Evolutionary conservation across 2,113 vertebrate genomes (phyloP).

Genomic region (Oreocharis arfaki): DNA sequence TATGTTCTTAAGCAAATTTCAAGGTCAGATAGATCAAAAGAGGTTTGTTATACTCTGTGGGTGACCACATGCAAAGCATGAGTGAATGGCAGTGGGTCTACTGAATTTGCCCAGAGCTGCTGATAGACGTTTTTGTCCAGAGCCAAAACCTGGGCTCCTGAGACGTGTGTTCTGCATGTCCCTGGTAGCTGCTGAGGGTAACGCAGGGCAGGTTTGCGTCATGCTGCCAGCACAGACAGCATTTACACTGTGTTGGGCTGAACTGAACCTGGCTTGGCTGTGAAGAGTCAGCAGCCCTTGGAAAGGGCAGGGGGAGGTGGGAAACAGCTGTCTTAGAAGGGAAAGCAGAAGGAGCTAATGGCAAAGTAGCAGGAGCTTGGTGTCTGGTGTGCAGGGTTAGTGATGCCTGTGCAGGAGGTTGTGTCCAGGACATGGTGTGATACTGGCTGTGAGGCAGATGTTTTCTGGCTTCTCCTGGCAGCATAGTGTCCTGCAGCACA

Average conservation of each 20-base stretch:
- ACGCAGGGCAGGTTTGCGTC: not conserved
- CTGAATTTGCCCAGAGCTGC: not conserved
- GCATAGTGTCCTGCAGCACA: not conserved
- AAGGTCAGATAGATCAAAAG: not conserved
- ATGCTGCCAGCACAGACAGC: not conserved
- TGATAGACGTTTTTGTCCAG: not conserved
- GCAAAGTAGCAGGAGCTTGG: not conserved
- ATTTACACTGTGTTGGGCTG: not conserved
- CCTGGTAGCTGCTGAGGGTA: not conserved
- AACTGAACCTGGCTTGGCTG: not conserved
- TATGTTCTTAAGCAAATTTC: conserved; percentile 25
- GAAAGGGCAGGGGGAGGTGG: not conserved
- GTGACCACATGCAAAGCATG: not conserved
- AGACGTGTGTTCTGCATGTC: rapidly evolving
- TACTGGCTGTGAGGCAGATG: not conserved
- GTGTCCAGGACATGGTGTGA: not conserved
- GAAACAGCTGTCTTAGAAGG: not conserved
- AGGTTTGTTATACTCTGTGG: not conserved
- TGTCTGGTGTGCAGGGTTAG: not conserved
- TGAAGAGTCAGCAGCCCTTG: not conserved
- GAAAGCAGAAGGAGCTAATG: not conserved
- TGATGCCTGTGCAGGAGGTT: not conserved
- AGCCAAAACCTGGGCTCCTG: not conserved
- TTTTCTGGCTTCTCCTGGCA: not conserved
- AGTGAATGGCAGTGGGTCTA: not conserved